Evolutionary conservation across 2,113 vertebrate species (phyloP), one percentile per base, ranked within the genome.

Genomic region (Ursus arctos): DNA sequence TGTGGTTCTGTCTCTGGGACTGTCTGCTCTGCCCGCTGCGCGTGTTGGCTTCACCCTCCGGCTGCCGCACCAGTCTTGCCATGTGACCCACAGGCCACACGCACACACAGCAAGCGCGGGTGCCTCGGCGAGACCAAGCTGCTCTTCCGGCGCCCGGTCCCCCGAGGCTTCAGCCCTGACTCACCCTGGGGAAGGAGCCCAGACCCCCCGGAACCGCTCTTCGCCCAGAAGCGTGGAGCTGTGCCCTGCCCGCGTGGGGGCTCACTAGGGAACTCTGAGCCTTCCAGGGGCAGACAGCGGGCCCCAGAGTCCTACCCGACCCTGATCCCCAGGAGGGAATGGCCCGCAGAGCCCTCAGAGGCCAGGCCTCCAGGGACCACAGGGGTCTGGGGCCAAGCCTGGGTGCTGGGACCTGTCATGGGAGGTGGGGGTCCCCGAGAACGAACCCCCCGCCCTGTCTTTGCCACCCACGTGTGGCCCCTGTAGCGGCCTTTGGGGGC

Each of bases 401-500:
- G 77, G 21, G 69, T 21, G 0, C 21, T 15, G 36, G n/a, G 22
- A 3, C 53, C 71, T 28, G 51, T 24, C 16, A 2, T 9, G 21
- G 67, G 84, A 77, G n/a, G 88, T 6, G 61, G 2, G 72, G 33
- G 51, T 47, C 36, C 43, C 13, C 57, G 26, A 53, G 15, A 61
- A 43, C 13, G 13, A 15, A n/a, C 7, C 40, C 3, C 57, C 7
- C 10, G 0, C 31, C 31, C 51, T 11, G 0, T 33, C 1, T 26
- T 40, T 61, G 36, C 47, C 4, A 9, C 61, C 59, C 59, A 31
- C 8, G 31, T 0, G 33, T 9, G 33, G 31, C 55, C 72, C 55
- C 22, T 7, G n/a, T 1, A 51, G 26, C 21, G 84, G 19, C 69
- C 24, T 3, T 61, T 49, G 1, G 14, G 18, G 40, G 14, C 40